phyloP scores from a whole-genome alignment of 2,797 vertebrate genomes.

The Myotis findleyi region DNA sequence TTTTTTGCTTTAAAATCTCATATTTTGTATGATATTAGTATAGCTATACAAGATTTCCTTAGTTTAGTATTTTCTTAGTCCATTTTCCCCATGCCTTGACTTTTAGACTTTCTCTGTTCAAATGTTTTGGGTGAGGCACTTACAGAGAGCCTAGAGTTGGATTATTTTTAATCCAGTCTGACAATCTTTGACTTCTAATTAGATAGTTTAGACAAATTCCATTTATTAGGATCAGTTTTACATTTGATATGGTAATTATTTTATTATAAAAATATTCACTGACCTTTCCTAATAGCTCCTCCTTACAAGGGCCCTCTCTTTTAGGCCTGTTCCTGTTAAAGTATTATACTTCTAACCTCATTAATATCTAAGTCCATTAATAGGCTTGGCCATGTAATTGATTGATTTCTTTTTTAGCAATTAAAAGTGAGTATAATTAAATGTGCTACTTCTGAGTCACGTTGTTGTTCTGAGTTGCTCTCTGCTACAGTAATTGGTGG shows the following conservation, averaged over 20 bases:
- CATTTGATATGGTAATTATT: not conserved
- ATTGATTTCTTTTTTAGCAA: not conserved
- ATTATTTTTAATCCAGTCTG: not conserved
- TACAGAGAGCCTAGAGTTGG: not conserved
- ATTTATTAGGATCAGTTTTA: not conserved
- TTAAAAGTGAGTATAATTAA: not conserved
- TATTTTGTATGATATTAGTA: not conserved
- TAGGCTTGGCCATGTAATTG: not conserved
- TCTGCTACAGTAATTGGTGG: not conserved
- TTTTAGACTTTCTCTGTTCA: not conserved
- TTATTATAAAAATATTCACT: not conserved
- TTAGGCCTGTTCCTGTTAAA: not conserved
- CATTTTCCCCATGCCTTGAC: not conserved
- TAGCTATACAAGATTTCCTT: not conserved
- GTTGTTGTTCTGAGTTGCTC: not conserved
- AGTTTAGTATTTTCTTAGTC: not conserved
- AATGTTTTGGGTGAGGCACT: not conserved
- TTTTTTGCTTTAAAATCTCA: conserved; percentile 5
- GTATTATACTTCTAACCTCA: not conserved
- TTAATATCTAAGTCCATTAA: not conserved
- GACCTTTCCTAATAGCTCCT: not conserved
- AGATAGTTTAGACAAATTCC: not conserved
- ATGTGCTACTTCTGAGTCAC: not conserved
- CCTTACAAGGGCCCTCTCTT: not conserved
- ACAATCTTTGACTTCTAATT: not conserved